Conservation (phyloP, 1,140 invertebrate genomes). For the Notospermus geniculatus region DNA sequence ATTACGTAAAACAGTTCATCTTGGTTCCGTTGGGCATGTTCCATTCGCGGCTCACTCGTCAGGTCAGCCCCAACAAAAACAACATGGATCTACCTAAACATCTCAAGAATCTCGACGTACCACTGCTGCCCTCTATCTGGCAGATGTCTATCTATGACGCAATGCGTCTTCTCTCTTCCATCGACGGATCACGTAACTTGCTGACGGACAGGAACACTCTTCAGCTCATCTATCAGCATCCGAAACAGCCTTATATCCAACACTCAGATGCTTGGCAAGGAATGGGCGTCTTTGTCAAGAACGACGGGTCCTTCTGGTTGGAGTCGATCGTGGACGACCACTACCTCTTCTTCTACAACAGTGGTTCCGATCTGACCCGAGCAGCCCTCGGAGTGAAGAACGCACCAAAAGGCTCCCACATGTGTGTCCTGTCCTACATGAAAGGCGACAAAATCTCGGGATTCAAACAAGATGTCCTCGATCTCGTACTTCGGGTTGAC, state of each 20-base stretch:
- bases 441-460: neutral
- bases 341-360: neutral
- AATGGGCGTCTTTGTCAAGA: neutral
- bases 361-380: neutral
- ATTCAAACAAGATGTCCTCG: constrained; percentile 3
- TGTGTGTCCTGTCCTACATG: neutral
- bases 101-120: neutral
- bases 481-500: neutral
- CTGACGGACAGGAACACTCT: neutral
- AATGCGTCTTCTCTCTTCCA: neutral
- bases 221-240: neutral
- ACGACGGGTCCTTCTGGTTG: constrained; percentile 2
- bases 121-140: constrained; percentile 3
- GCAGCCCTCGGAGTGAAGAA: neutral
- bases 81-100: neutral
- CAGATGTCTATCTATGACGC: neutral
- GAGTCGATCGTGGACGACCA: neutral
- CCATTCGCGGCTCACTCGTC: no score
- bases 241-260: neutral
- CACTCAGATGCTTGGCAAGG: constrained; percentile 3
- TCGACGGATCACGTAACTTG: neutral
- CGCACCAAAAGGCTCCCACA: no score
- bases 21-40: constrained; percentile 7
- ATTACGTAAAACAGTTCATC: neutral
- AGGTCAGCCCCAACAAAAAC: neutral